A percentile compares a stretch with the other conserved stretches of the same genome.
Conservation (phyloP, 2,888 invertebrate species). For the Melanchra persicariae region DNA sequence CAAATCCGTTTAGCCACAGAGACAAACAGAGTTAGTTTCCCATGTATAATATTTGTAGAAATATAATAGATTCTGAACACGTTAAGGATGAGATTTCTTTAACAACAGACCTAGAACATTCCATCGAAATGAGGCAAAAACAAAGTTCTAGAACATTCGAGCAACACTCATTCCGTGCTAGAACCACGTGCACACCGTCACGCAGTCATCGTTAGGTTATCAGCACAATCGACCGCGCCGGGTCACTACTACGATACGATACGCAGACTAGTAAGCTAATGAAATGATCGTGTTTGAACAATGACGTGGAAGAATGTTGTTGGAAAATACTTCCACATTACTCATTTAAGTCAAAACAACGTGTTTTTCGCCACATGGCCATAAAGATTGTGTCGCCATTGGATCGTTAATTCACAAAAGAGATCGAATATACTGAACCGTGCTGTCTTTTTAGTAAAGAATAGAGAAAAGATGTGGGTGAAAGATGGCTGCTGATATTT, state of each 20-base stretch:
- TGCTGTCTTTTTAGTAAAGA: no score
- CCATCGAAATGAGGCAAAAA: background rate
- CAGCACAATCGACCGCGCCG: slow-evolving; percentile 39
- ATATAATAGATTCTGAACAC: background rate
- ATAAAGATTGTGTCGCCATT: no score
- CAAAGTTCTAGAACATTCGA: slow-evolving; percentile 32
- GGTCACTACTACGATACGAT: slow-evolving; percentile 56
- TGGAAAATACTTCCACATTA: background rate
- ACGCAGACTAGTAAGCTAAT: slow-evolving; percentile 23
- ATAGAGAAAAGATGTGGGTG: no score
- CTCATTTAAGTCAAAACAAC: background rate
- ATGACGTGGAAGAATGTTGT: background rate
- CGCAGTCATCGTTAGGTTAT: slow-evolving; percentile 50
- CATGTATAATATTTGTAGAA: no score
- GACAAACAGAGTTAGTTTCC: no score
- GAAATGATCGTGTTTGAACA: slow-evolving; percentile 5
- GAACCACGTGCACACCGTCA: slow-evolving; percentile 42
- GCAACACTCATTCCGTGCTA: background rate
- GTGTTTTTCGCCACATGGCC: no score
- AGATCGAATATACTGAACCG: no score
- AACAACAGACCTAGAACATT: background rate
- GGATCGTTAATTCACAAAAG: no score
- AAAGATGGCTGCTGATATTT: no score
- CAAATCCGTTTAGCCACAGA: background rate
- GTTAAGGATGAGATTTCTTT: background rate